Percentiles rank a stretch among this genome's conserved stretches.
These are phyloP conservation scores for Dione vanillae DNA, from an alignment of 2,888 invertebrate genomes.

Conservation along the genomic window DNA sequence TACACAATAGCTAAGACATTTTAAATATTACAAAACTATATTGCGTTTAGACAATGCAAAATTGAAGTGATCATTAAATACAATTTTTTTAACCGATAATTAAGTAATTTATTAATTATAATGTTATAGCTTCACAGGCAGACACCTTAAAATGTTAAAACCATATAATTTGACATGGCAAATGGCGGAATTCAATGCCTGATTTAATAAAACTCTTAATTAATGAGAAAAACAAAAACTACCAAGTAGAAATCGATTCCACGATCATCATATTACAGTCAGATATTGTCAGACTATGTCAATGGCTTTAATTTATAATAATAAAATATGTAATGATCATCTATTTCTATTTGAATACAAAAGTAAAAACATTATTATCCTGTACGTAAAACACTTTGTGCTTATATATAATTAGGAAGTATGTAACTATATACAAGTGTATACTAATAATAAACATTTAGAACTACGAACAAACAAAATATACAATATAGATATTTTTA, in stretches of 20 bases:
- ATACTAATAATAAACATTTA: slow-evolving; percentile 44
- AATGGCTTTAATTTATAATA: neutral
- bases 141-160: neutral
- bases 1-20: slow-evolving; percentile 31
- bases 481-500: slow-evolving; percentile 54
- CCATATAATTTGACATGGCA: too few species aligned
- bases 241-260: too few species aligned
- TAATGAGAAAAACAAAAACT: too few species aligned
- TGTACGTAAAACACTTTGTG: slow-evolving; percentile 49
- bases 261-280: too few species aligned
- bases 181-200: too few species aligned
- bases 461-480: slow-evolving; percentile 79
- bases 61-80: neutral
- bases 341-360: neutral
- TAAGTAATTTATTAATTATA: neutral
- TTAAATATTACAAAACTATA: slow-evolving; percentile 8
- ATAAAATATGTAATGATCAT: neutral
- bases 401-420: slow-evolving; percentile 31
- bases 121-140: neutral
- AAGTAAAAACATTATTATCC: slow-evolving; percentile 42
- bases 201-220: too few species aligned
- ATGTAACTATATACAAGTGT: slow-evolving; percentile 47
- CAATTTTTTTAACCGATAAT: neutral
- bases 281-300: too few species aligned
- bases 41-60: slow-evolving; percentile 11